Conservation (phyloP, 2,888 invertebrate species). For the Papilio demoleus region DNA sequence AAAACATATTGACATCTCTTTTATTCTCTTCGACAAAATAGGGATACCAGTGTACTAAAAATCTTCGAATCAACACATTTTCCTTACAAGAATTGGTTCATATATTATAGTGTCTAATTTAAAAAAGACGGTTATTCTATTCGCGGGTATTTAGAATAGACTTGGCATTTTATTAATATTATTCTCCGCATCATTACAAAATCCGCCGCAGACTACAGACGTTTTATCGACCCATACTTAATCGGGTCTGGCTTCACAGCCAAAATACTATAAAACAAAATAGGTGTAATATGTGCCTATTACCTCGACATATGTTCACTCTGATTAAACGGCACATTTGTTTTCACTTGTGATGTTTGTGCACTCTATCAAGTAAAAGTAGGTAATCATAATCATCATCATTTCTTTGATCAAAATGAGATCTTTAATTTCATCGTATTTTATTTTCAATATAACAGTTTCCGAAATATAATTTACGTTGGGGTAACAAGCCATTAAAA, state of each 20-base stretch:
- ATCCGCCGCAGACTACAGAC: too few relatives aligned
- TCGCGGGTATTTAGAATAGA: neutral
- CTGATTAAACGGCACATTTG: too few relatives aligned
- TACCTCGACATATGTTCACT: too few relatives aligned
- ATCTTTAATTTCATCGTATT: neutral
- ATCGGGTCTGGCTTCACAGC: too few relatives aligned
- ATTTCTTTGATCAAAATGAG: neutral
- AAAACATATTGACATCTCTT: neutral
- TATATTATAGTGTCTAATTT: too few relatives aligned
- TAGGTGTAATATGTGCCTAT: too few relatives aligned
- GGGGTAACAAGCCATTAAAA: conserved; percentile 12
- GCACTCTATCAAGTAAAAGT: neutral
- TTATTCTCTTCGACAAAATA: neutral
- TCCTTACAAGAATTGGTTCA: too few relatives aligned
- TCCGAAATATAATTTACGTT: conserved; percentile 17
- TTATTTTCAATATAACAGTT: neutral
- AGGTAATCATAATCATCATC: neutral
- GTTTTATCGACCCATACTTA: too few relatives aligned
- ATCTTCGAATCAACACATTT: too few relatives aligned
- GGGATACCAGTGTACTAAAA: neutral
- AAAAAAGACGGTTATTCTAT: too few relatives aligned
- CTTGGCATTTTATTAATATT: neutral
- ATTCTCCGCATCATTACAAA: too few relatives aligned
- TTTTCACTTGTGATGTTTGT: neutral
- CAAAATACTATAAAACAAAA: too few relatives aligned